phyloP scores from a whole-genome alignment of 2,888 invertebrate genomes.

The Agrypnus murinus region DNA sequence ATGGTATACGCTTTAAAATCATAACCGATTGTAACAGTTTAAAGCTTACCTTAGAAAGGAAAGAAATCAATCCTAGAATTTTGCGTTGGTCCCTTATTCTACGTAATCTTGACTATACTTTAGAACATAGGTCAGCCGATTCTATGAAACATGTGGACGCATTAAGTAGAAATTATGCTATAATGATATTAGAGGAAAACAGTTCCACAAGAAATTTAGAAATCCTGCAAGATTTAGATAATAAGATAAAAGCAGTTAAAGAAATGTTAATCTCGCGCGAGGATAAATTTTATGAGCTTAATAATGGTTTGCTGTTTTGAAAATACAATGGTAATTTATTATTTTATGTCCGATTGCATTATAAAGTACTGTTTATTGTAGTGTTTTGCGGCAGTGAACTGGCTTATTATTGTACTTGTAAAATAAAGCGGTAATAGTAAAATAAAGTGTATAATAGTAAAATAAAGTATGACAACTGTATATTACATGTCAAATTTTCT shows the following conservation, averaged over 20 bases:
- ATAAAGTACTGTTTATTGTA: too few relatives aligned
- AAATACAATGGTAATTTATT: slow-evolving; percentile 37
- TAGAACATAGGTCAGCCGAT: slow-evolving; percentile 55
- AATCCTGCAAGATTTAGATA: background rate
- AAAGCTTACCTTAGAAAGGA: slow-evolving; percentile 58
- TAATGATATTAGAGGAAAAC: background rate
- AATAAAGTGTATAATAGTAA: too few relatives aligned
- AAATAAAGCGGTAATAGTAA: too few relatives aligned
- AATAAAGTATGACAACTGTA: too few relatives aligned
- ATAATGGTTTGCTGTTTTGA: slow-evolving; percentile 37
- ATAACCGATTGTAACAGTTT: slow-evolving; percentile 61
- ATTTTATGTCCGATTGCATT: too few relatives aligned
- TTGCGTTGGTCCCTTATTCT: slow-evolving; percentile 58
- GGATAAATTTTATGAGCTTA: slow-evolving; percentile 34
- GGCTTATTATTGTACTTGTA: too few relatives aligned
- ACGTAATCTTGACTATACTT: slow-evolving; percentile 55
- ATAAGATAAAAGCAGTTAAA: background rate
- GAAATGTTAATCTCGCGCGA: slow-evolving; percentile 15
- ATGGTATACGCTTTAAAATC: slow-evolving; percentile 54
- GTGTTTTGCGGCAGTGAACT: too few relatives aligned
- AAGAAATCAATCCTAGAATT: slow-evolving; percentile 51
- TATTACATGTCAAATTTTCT: too few relatives aligned
- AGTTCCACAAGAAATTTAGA: background rate
- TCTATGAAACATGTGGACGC: slow-evolving; percentile 61
- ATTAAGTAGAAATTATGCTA: slow-evolving; percentile 4